Conservation (phyloP, 2,888 invertebrate genomes). For the Lissocephala sabroskyi region DNA sequence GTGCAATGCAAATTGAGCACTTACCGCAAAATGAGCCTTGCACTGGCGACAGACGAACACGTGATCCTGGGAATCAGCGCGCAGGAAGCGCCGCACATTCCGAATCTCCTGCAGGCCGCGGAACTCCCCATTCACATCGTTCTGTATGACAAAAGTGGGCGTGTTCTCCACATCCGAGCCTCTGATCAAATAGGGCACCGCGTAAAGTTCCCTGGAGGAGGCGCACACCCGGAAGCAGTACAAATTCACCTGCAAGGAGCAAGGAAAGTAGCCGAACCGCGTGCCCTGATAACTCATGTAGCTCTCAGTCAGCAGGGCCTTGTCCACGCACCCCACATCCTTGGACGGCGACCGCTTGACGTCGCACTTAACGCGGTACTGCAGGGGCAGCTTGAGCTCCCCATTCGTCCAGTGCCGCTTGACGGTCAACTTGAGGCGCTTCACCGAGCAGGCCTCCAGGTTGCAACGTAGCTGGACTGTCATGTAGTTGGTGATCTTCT, state of each 20-base stretch:
- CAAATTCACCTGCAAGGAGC: constrained; percentile 28
- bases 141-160: constrained; percentile 42
- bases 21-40: constrained; percentile 25
- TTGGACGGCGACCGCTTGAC: not conserved
- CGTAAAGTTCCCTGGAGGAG: constrained; percentile 38
- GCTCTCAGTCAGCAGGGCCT: constrained; percentile 19
- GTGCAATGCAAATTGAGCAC: constrained; percentile 31
- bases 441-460: constrained; percentile 32
- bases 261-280: constrained; percentile 20
- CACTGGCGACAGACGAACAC: constrained; percentile 32
- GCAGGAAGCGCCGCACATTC: constrained; percentile 32
- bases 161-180: constrained; percentile 24
- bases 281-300: constrained; percentile 13
- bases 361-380: constrained; percentile 35
- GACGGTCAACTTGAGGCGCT: constrained; percentile 38
- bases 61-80: constrained; percentile 19
- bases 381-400: constrained; percentile 25
- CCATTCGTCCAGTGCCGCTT: constrained; percentile 17
- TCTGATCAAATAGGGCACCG: constrained; percentile 39
- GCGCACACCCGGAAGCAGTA: constrained; percentile 43
- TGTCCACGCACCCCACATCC: not conserved
- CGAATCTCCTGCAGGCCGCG: constrained; percentile 31
- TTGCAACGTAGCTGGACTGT: constrained; percentile 13
- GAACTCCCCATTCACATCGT: constrained; percentile 37
- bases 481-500: constrained; percentile 43